Evolutionary conservation across 1,140 invertebrate genomes (phyloP).

Genomic region (Drosophila serrata): DNA sequence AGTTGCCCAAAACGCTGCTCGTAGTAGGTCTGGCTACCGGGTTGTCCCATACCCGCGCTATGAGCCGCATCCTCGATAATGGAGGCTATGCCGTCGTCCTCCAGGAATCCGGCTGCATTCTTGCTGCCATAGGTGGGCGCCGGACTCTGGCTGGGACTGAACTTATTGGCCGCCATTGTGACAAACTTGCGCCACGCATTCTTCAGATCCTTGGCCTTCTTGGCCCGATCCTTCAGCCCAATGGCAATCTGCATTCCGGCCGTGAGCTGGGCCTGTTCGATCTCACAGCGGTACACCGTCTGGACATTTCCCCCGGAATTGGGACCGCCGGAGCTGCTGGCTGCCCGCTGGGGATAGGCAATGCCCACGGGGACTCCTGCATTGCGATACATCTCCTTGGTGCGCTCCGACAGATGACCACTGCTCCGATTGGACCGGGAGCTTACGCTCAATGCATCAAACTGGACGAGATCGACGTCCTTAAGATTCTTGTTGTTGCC

Average conservation of each 20-base stretch:
- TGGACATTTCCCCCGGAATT: slow-evolving; percentile 58
- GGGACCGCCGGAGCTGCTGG: slow-evolving; percentile 44
- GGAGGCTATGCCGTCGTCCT: slow-evolving; percentile 83
- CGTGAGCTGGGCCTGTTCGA: slow-evolving; percentile 76
- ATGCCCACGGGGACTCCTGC: slow-evolving; percentile 81
- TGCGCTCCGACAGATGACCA: slow-evolving; percentile 78
- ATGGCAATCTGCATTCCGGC: slow-evolving; percentile 85
- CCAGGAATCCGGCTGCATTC: slow-evolving; percentile 57
- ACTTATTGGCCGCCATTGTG: slow-evolving; percentile 82
- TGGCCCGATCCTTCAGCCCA: slow-evolving; percentile 79
- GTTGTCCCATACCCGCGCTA: slow-evolving; percentile 32
- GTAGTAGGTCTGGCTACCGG: slow-evolving; percentile 74
- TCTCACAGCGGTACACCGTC: slow-evolving; percentile 83
- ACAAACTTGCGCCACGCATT: slow-evolving; percentile 86
- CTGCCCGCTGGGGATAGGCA: slow-evolving; percentile 77
- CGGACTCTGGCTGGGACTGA: slow-evolving; percentile 80
- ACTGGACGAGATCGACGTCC: slow-evolving; percentile 74
- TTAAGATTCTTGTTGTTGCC: slow-evolving; percentile 63
- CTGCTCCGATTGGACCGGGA: slow-evolving; percentile 81
- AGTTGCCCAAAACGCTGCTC: slow-evolving; percentile 80
- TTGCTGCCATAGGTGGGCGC: slow-evolving; percentile 75
- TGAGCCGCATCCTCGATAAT: slow-evolving; percentile 72
- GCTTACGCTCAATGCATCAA: slow-evolving; percentile 78
- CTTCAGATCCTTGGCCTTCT: slow-evolving; percentile 83
- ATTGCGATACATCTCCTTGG: slow-evolving; percentile 82